A percentile compares a stretch with the other conserved stretches of the same genome.
phyloP scores from a whole-genome alignment of 2,113 vertebrate species.

The Macrotis lagotis region DNA sequence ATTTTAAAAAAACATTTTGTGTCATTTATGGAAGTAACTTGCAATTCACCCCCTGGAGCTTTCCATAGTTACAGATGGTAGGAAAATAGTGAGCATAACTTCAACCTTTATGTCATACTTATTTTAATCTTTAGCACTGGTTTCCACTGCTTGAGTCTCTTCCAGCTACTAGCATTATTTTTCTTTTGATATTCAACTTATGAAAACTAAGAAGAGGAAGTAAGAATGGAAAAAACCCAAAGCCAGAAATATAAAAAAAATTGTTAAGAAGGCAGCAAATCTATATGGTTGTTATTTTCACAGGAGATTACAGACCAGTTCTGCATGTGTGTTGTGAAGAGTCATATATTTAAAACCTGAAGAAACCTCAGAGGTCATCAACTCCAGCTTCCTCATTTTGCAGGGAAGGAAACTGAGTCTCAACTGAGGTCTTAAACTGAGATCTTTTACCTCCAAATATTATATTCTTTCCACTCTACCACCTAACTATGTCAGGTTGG shows the following conservation, averaged over 20 bases:
- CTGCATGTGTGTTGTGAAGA: background rate
- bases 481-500: background rate
- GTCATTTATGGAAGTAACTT: slow-evolving; percentile 13
- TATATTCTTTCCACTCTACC: background rate
- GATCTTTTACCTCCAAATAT: background rate
- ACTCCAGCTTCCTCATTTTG: background rate
- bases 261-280: slow-evolving; percentile 37
- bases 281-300: background rate
- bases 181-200: slow-evolving; percentile 32
- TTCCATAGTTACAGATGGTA: background rate
- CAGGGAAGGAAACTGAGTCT: background rate
- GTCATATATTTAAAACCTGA: background rate
- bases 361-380: background rate
- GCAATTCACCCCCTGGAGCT: background rate
- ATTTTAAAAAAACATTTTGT: background rate
- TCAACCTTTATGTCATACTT: slow-evolving; percentile 3
- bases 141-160: slow-evolving; percentile 16
- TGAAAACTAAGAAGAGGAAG: slow-evolving; percentile 39
- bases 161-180: slow-evolving; percentile 23
- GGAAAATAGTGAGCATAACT: background rate
- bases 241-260: slow-evolving; percentile 17
- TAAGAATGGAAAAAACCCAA: slow-evolving; percentile 42
- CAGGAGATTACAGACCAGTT: background rate
- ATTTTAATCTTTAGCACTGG: slow-evolving; percentile 43
- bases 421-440: background rate